phyloP scores from a whole-genome alignment of 2,797 vertebrate species.

The Pantherophis vulpinus region DNA sequence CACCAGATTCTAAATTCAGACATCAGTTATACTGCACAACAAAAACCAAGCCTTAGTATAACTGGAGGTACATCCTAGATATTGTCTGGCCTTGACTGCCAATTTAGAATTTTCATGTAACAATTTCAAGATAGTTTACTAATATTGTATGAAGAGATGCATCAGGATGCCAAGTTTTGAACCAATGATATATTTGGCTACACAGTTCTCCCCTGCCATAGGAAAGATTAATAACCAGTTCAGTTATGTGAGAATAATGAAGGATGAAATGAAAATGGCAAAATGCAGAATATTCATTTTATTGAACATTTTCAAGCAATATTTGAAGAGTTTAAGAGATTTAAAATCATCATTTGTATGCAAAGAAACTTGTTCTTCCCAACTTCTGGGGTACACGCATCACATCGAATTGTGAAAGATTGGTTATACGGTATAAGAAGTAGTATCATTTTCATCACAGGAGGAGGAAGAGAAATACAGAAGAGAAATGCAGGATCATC shows the following conservation, averaged over 20 bases:
- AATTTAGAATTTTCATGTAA: background rate
- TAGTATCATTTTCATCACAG: no score
- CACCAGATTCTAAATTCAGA: background rate
- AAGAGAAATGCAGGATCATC: background rate
- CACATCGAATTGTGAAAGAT: background rate
- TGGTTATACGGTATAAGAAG: background rate
- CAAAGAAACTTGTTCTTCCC: background rate
- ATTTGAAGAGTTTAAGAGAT: background rate
- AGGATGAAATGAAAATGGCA: background rate
- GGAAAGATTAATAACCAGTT: background rate
- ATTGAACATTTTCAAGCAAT: background rate
- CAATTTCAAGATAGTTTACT: background rate
- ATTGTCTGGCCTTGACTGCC: background rate
- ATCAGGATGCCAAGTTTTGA: background rate
- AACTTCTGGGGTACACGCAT: fast-evolving
- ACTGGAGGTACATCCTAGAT: background rate
- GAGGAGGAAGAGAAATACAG: background rate
- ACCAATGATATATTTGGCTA: background rate
- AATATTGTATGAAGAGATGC: background rate
- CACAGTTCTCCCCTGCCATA: background rate
- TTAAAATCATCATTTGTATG: background rate
- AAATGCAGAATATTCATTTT: background rate
- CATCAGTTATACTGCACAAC: background rate
- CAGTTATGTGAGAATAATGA: background rate
- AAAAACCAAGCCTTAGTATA: background rate